Percentiles rank a stretch among this genome's conserved stretches.
Conservation (phyloP, 92 coral and sea anemone species). For the Porites divaricata region DNA sequence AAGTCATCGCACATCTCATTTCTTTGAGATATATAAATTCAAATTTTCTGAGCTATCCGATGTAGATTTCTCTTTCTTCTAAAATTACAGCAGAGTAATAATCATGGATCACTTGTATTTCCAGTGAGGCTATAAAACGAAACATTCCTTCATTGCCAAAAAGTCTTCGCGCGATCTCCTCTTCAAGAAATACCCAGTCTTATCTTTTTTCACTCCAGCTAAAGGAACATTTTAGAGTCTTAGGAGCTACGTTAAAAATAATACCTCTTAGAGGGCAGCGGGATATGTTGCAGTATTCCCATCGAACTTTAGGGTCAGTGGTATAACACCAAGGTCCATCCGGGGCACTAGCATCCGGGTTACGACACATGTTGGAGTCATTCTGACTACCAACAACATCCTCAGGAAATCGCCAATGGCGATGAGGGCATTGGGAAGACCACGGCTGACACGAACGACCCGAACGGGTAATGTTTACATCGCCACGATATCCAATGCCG, state of each 20-base stretch:
- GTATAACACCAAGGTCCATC: constrained; percentile 42
- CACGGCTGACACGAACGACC: constrained; percentile 13
- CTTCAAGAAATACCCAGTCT: background rate
- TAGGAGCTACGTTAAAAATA: background rate
- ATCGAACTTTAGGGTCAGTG: constrained; percentile 23
- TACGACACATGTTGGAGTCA: constrained; percentile 13
- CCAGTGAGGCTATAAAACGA: too few species aligned
- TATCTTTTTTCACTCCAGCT: background rate
- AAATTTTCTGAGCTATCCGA: too few species aligned
- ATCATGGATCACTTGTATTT: too few species aligned
- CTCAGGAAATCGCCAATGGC: constrained; percentile 15
- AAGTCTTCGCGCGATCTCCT: background rate
- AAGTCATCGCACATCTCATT: background rate
- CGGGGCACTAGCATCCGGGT: constrained; percentile 26
- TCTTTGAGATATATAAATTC: too few species aligned
- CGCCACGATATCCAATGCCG: constrained; percentile 25
- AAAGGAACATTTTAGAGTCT: background rate
- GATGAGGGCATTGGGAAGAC: constrained; percentile 29
- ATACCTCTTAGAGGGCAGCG: constrained; percentile 33
- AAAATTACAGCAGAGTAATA: too few species aligned
- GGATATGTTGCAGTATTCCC: constrained; percentile 34
- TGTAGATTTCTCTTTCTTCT: too few species aligned
- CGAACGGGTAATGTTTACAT: constrained; percentile 25
- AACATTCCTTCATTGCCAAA: too few species aligned
- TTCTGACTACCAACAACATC: background rate